Conservation (phyloP, 2,888 invertebrate species). For the Eupithecia centaureata region DNA sequence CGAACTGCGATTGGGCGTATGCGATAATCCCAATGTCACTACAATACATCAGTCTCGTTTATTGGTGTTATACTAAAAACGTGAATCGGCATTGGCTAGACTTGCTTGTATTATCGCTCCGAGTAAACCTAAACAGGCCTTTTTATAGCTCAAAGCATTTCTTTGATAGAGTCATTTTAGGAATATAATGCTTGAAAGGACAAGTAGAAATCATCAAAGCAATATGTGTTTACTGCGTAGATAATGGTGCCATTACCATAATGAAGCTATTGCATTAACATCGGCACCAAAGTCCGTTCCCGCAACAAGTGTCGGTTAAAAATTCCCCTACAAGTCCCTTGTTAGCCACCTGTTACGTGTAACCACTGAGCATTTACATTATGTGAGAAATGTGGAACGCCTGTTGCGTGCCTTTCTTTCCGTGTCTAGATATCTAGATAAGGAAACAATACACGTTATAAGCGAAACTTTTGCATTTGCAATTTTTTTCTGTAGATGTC, state of each 20-base stretch:
- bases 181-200: conserved; percentile 2
- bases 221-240: conserved; percentile 21
- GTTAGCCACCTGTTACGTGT: conserved; percentile 67
- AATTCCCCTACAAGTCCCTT: conserved; percentile 56
- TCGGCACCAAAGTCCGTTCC: conserved; percentile 27
- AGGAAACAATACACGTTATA: conserved; percentile 25
- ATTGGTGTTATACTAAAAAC: no score
- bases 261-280: conserved; percentile 57
- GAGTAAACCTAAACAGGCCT: neutral
- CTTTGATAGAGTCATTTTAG: neutral
- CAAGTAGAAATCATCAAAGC: conserved; percentile 6
- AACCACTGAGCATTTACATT: conserved; percentile 56
- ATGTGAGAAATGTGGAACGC: conserved; percentile 45
- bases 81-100: no score
- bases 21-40: neutral
- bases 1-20: neutral
- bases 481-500: neutral
- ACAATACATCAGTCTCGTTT: no score
- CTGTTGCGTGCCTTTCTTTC: conserved; percentile 43
- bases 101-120: no score
- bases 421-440: conserved; percentile 37
- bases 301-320: conserved; percentile 67
- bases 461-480: conserved; percentile 23
- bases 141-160: neutral
- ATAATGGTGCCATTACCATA: conserved; percentile 38